These are phyloP conservation scores for Diglossa cyanea DNA, from an alignment of 2,797 vertebrate genomes.

Conservation along the genomic window DNA sequence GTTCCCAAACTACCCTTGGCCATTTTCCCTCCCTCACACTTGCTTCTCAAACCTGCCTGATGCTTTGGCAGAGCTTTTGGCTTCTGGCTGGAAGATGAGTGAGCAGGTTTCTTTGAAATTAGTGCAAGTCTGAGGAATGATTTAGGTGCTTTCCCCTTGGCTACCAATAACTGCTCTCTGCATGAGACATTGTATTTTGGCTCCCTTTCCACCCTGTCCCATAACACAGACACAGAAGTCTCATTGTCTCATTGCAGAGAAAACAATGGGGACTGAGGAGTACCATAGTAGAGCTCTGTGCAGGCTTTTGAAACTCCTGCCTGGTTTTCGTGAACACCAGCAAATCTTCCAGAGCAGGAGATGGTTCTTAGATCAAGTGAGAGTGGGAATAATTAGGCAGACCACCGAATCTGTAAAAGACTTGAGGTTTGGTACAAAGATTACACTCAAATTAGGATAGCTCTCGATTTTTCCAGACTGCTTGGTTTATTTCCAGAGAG, in stretches of 20 bases:
- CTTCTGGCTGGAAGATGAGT: slow-evolving; percentile 46
- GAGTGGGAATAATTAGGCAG: slow-evolving; percentile 34
- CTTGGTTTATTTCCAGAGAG: slow-evolving; percentile 60
- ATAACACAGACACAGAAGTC: slow-evolving; percentile 17
- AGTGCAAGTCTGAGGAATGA: slow-evolving; percentile 43
- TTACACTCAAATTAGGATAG: slow-evolving; percentile 38
- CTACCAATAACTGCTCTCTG: slow-evolving; percentile 31
- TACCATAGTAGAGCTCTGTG: background rate
- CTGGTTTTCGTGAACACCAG: background rate
- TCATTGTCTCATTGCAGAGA: slow-evolving; percentile 9
- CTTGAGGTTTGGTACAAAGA: slow-evolving; percentile 27
- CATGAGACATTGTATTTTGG: slow-evolving; percentile 27
- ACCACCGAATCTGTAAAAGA: background rate
- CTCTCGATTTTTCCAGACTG: slow-evolving; percentile 61
- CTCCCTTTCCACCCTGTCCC: background rate
- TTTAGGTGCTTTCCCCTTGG: slow-evolving; percentile 54
- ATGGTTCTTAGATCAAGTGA: background rate
- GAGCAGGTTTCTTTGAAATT: slow-evolving; percentile 54
- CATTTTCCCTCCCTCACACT: background rate
- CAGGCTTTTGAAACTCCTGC: background rate
- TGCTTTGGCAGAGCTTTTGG: slow-evolving; percentile 37
- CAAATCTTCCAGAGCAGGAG: background rate
- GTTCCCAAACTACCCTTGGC: background rate
- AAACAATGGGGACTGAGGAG: background rate
- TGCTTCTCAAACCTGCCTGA: slow-evolving; percentile 16